Evolutionary conservation across 1,140 invertebrate genomes (phyloP).

Genomic region (Parasteatoda tepidariorum): DNA sequence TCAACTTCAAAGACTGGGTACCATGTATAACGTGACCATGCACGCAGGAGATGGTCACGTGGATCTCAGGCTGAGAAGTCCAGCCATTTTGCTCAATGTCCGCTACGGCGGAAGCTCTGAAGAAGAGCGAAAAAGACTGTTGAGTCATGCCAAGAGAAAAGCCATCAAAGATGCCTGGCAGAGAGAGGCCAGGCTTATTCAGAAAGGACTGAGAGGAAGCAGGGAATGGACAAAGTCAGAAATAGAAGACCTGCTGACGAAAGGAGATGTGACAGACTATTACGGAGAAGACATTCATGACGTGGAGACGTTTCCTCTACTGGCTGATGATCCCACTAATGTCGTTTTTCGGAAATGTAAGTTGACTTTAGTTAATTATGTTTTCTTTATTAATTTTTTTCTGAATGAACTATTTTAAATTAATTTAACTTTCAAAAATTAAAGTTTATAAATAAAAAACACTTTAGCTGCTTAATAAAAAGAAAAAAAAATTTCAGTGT

Average conservation of each 20-base stretch:
- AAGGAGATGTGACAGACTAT: constrained; percentile 83
- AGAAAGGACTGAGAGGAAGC: constrained; percentile 76
- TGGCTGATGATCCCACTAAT: constrained; percentile 96
- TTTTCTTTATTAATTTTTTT: background rate
- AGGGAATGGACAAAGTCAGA: constrained; percentile 76
- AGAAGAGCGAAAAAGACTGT: constrained; percentile 85
- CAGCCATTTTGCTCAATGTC: constrained; percentile 70
- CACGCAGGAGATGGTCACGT: constrained; percentile 70
- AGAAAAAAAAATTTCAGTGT: background rate
- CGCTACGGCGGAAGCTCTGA: constrained; percentile 88
- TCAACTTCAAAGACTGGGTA: constrained; percentile 78
- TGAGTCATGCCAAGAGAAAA: constrained; percentile 87
- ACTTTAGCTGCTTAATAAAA: background rate
- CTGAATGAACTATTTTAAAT: too few species aligned
- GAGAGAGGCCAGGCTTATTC: constrained; percentile 81
- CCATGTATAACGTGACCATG: constrained; percentile 90
- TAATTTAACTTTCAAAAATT: constrained; percentile 2
- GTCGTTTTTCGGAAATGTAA: constrained; percentile 80
- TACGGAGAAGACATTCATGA: constrained; percentile 92
- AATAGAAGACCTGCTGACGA: constrained; percentile 86
- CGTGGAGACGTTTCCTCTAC: constrained; percentile 86
- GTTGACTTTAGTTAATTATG: background rate
- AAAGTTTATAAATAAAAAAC: background rate
- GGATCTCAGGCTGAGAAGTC: constrained; percentile 80
- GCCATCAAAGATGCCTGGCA: constrained; percentile 94